These are phyloP conservation scores for Thalassarche chlororhynchos DNA, from an alignment of 2,113 vertebrate genomes.

Conservation along the genomic window DNA sequence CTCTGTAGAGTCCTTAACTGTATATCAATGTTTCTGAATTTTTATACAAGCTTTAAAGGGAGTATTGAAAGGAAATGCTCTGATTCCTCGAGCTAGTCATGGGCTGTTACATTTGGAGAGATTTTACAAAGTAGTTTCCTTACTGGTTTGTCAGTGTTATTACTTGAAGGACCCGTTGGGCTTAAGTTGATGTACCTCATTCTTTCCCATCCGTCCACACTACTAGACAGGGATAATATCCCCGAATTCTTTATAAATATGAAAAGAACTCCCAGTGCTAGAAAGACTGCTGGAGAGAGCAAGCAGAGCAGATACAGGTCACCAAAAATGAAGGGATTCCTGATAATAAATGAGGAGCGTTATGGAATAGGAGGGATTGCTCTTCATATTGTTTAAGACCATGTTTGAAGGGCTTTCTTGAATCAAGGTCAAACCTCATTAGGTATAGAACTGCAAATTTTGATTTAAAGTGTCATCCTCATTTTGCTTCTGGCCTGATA, in stretches of 20 bases:
- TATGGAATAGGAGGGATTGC: background rate
- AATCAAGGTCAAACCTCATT: background rate
- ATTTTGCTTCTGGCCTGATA: background rate
- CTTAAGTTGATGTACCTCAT: background rate
- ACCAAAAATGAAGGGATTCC: background rate
- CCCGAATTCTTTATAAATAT: background rate
- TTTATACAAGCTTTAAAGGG: background rate
- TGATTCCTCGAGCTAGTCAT: background rate
- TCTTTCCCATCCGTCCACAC: background rate
- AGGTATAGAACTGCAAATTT: background rate
- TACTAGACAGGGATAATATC: background rate
- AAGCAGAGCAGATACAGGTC: background rate
- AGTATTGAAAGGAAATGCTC: background rate
- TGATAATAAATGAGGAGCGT: background rate
- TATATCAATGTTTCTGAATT: constrained; percentile 11
- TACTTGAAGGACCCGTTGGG: background rate
- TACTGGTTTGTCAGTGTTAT: background rate
- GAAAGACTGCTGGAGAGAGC: background rate
- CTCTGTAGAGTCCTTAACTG: background rate
- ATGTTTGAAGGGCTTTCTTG: background rate
- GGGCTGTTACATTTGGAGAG: background rate
- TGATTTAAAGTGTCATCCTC: background rate
- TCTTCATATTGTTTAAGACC: background rate
- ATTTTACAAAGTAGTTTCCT: background rate
- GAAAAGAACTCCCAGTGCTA: background rate